A percentile compares a stretch with the other conserved stretches of the same genome.
phyloP scores from a whole-genome alignment of 2,113 vertebrate genomes.

The Tetrax tetrax region DNA sequence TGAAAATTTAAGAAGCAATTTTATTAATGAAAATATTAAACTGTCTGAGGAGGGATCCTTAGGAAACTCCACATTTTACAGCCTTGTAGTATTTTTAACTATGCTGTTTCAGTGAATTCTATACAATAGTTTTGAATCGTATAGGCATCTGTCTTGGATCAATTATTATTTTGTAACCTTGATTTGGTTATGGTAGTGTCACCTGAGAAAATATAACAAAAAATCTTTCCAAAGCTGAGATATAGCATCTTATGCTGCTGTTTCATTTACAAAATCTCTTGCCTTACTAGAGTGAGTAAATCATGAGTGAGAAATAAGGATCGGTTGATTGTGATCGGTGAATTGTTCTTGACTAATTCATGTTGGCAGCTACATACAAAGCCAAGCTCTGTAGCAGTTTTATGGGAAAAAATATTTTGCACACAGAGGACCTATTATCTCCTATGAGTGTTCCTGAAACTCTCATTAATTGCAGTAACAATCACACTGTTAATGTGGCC shows the following conservation, averaged over 20 bases:
- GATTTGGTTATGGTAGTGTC: background rate
- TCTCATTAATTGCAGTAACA: background rate
- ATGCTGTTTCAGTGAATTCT: background rate
- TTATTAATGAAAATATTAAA: background rate
- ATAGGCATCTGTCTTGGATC: background rate
- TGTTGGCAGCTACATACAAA: background rate
- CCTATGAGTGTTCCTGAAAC: background rate
- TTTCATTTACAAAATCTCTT: background rate
- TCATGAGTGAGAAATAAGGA: background rate
- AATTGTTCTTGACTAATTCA: conserved; percentile 8
- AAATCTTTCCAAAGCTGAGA: background rate
- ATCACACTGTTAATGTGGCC: background rate
- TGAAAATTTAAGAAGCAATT: background rate
- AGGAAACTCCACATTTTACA: background rate
- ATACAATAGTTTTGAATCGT: background rate
- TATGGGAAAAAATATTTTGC: conserved; percentile 7
- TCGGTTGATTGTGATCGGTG: background rate
- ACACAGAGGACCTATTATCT: background rate
- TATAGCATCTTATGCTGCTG: background rate
- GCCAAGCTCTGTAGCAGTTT: background rate
- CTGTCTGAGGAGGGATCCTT: background rate
- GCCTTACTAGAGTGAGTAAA: background rate
- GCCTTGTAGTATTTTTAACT: background rate
- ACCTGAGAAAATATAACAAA: background rate
- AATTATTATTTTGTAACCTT: background rate